A percentile compares a stretch with the other conserved stretches of the same genome.
phyloP scores from a whole-genome alignment of 2,797 vertebrate genomes.

The Spatula versicolor region DNA sequence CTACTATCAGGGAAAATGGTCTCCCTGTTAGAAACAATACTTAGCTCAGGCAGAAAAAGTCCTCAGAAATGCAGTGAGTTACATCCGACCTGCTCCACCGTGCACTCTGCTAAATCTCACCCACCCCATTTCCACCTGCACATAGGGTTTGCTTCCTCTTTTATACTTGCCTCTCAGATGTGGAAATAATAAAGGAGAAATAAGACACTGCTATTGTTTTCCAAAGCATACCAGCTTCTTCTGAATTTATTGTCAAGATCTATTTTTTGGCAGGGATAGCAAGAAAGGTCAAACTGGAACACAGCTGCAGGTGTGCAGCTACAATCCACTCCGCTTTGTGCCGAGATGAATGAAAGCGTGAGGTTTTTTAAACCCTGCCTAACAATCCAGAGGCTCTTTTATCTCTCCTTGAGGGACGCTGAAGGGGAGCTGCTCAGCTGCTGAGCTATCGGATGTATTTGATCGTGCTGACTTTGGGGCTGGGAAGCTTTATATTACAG shows the following conservation, averaged over 20 bases:
- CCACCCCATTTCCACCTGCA: background rate
- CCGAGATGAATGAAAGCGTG: conserved; percentile 23
- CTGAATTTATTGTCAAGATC: conserved; percentile 43
- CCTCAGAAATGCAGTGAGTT: background rate
- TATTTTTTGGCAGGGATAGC: conserved; percentile 52
- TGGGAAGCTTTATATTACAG: background rate
- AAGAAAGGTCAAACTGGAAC: conserved; percentile 37
- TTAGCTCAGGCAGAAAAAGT: background rate
- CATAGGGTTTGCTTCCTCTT: background rate
- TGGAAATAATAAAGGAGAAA: conserved; percentile 39
- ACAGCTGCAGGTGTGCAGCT: conserved; percentile 55
- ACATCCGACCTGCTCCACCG: background rate
- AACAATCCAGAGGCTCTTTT: conserved; percentile 32
- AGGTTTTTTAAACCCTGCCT: background rate
- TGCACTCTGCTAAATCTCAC: background rate
- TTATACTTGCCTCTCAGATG: background rate
- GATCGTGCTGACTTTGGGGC: background rate
- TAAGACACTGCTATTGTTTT: conserved; percentile 25
- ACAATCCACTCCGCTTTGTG: background rate
- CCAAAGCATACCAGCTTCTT: conserved; percentile 1
- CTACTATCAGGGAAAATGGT: background rate
- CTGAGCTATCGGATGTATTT: background rate
- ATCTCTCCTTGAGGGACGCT: conserved; percentile 4
- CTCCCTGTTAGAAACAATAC: background rate
- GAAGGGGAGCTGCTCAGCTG: conserved; percentile 1